Evolutionary conservation across 2,888 invertebrate genomes (phyloP).

Genomic region (Fragum whitleyi): DNA sequence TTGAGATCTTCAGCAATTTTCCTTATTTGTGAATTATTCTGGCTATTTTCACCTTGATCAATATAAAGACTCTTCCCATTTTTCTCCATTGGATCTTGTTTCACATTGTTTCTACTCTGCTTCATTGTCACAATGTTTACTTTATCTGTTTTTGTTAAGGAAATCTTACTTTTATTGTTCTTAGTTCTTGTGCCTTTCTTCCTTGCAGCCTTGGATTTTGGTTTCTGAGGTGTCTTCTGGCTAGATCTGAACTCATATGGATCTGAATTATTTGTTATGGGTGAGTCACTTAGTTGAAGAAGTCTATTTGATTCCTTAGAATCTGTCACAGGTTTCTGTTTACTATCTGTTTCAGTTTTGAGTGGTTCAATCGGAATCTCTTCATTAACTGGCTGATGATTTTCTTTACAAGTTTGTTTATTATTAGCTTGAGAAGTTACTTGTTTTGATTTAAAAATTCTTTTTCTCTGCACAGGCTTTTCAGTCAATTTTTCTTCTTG

Average conservation of each 20-base stretch:
- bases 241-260: conserved; percentile 78
- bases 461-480: conserved; percentile 43
- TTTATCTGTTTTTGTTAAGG: no score
- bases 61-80: background rate
- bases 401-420: background rate
- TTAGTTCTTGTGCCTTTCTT: background rate
- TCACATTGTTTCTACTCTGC: background rate
- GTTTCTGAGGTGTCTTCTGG: conserved; percentile 69
- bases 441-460: conserved; percentile 57
- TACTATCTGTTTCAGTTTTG: background rate
- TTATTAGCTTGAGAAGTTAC: background rate
- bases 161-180: background rate
- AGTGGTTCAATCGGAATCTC: background rate
- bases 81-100: no score
- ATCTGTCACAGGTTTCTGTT: background rate
- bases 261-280: conserved; percentile 55
- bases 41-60: conserved; percentile 30
- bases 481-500: background rate
- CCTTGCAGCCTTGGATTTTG: conserved; percentile 23
- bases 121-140: no score
- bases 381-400: background rate
- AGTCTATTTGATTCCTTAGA: background rate
- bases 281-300: conserved; percentile 2
- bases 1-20: conserved; percentile 69
- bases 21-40: conserved; percentile 59